These are phyloP conservation scores for Cepaea nemoralis DNA, from an alignment of 1,140 invertebrate genomes.

Conservation along the genomic window DNA sequence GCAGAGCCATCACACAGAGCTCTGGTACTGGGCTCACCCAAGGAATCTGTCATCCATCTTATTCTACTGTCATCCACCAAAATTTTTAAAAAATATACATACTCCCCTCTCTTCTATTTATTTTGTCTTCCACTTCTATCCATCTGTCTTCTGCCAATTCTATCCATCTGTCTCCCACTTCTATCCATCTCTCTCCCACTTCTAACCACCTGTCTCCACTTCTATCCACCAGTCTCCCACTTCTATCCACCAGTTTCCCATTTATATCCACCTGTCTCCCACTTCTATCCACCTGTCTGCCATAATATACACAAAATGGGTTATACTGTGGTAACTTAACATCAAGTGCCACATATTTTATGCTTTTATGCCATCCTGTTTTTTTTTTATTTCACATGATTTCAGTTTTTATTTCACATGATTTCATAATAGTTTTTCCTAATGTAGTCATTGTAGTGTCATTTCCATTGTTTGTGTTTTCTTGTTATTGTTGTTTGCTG, in stretches of 20 bases:
- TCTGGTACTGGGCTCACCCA: no score
- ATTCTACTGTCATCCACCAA: neutral
- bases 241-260: neutral
- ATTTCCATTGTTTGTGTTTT: no score
- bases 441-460: no score
- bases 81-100: neutral
- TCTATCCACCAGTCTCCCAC: neutral
- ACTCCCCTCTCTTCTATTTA: neutral
- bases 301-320: neutral
- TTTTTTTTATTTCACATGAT: no score
- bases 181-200: no score
- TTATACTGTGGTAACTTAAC: neutral
- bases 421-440: neutral
- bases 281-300: neutral
- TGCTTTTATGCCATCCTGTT: neutral
- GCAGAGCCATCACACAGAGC: no score
- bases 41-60: neutral
- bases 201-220: no score
- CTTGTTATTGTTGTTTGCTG: no score
- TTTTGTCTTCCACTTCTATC: neutral
- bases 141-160: neutral
- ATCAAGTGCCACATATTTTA: neutral
- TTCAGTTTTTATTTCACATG: neutral
- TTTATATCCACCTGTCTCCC: no score
- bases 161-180: no score